phyloP scores from a whole-genome alignment of 2,888 invertebrate genomes.

The Furcula furcula region DNA sequence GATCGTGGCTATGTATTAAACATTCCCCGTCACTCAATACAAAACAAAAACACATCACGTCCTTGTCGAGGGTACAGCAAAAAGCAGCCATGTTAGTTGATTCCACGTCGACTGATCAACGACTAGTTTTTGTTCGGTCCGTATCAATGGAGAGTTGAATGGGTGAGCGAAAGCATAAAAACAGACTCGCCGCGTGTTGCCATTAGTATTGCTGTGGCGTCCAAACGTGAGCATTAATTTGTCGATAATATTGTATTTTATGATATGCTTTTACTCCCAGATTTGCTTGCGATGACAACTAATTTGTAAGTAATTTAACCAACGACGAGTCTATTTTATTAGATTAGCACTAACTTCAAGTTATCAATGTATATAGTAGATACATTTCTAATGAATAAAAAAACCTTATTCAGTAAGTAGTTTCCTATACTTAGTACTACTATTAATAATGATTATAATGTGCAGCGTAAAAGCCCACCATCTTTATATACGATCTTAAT shows the following conservation, averaged over 20 bases:
- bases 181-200: constrained; percentile 70
- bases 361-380: no score
- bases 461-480: no score
- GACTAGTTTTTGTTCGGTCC: constrained; percentile 57
- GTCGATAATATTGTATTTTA: constrained; percentile 74
- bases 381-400: no score
- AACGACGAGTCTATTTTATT: no score
- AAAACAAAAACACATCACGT: constrained; percentile 65
- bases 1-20: background rate
- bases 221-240: constrained; percentile 77
- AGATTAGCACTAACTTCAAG: no score
- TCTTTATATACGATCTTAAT: no score
- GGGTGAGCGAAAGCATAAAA: constrained; percentile 55
- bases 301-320: no score
- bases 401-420: no score
- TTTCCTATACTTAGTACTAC: no score
- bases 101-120: constrained; percentile 44
- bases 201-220: constrained; percentile 74
- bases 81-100: constrained; percentile 59
- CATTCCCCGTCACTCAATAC: background rate
- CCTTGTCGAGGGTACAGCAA: constrained; percentile 54
- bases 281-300: constrained; percentile 20
- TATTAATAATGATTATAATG: no score
- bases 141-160: constrained; percentile 78
- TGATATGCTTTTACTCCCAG: constrained; percentile 23